A percentile compares a stretch with the other conserved stretches of the same genome.
Conservation (phyloP, 2,888 invertebrate genomes). For the Dynastes maya region DNA sequence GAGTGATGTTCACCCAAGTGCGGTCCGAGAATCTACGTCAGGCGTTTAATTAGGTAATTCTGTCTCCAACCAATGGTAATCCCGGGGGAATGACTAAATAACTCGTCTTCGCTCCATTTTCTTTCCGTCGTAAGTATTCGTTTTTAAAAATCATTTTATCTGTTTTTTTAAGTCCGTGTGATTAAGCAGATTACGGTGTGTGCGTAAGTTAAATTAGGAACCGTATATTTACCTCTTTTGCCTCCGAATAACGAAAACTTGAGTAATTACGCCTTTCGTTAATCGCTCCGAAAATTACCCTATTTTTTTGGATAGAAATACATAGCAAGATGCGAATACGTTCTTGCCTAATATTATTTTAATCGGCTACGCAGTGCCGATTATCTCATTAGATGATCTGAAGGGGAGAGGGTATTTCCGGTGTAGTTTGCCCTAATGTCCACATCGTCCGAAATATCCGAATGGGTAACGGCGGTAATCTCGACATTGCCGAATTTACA, state of each 20-base stretch:
- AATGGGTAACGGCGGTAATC: constrained; percentile 53
- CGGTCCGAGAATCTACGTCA: too few species aligned
- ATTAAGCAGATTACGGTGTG: constrained; percentile 14
- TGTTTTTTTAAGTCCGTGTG: constrained; percentile 3
- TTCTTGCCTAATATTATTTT: constrained; percentile 48
- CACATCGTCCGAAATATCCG: constrained; percentile 55
- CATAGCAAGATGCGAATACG: constrained; percentile 16
- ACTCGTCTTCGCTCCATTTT: too few species aligned
- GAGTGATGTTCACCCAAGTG: too few species aligned
- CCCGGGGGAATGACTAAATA: too few species aligned
- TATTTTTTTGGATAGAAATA: constrained; percentile 39
- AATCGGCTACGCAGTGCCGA: constrained; percentile 42
- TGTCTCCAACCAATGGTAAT: too few species aligned
- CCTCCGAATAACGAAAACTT: constrained; percentile 15
- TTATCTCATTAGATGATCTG: constrained; percentile 49
- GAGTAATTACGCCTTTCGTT: constrained; percentile 24
- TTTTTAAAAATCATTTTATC: background rate
- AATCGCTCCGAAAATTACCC: constrained; percentile 35
- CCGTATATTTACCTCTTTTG: constrained; percentile 25
- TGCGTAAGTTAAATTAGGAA: constrained; percentile 18
- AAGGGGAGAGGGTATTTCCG: constrained; percentile 51
- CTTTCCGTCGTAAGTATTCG: too few species aligned
- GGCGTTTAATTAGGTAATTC: too few species aligned
- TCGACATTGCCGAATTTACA: constrained; percentile 63
- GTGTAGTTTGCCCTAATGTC: constrained; percentile 52